These are phyloP conservation scores for Campylomormyrus tamandua DNA, from an alignment of 2,113 vertebrate genomes.

Conservation along the genomic window DNA sequence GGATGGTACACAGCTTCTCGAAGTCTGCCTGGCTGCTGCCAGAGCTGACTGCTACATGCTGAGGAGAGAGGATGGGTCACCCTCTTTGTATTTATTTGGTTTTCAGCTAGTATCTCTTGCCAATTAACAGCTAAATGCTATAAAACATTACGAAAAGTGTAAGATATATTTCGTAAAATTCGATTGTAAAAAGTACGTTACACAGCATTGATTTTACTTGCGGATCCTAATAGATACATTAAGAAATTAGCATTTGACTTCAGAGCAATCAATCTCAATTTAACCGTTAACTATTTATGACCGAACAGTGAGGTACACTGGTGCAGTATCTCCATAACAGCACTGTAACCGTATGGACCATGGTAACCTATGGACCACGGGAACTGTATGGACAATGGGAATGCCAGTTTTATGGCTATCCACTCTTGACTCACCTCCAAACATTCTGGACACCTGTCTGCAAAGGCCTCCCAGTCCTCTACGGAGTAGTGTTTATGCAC, in stretches of 20 bases:
- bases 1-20: slow-evolving; percentile 74
- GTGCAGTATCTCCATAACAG: neutral
- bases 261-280: neutral
- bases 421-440: slow-evolving; percentile 69
- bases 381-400: neutral
- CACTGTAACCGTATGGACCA: neutral
- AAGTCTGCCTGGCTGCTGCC: slow-evolving; percentile 80
- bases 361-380: no score
- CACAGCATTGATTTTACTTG: neutral
- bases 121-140: neutral
- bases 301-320: neutral
- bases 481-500: slow-evolving; percentile 93
- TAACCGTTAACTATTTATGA: neutral
- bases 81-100: neutral
- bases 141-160: neutral
- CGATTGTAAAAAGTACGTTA: neutral
- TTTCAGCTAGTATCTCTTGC: neutral
- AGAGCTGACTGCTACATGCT: slow-evolving; percentile 90
- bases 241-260: neutral
- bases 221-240: neutral
- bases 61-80: slow-evolving; percentile 12
- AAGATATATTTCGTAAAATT: neutral
- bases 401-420: neutral
- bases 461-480: slow-evolving; percentile 91
- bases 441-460: slow-evolving; percentile 77